Evolutionary conservation across 2,113 vertebrate genomes (phyloP).

Genomic region (Rhea americana): DNA sequence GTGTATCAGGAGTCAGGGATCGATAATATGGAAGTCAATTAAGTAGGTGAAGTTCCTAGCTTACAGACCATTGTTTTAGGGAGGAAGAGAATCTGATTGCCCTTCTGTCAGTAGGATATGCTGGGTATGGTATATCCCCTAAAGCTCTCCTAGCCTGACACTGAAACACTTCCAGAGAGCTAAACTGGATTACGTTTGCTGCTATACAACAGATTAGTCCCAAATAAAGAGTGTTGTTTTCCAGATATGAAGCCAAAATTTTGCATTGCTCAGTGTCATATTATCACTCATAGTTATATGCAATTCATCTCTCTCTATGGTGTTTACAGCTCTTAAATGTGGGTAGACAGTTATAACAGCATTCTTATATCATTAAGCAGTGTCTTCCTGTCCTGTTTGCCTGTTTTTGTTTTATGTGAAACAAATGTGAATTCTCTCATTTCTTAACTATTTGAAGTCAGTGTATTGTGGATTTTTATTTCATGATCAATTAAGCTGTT

Average conservation of each 20-base stretch:
- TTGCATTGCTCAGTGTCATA: neutral
- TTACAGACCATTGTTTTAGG: neutral
- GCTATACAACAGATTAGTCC: neutral
- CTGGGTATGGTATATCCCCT: neutral
- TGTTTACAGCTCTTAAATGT: constrained; percentile 12
- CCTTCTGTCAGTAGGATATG: neutral
- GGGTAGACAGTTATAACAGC: constrained; percentile 6
- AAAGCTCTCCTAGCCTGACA: neutral
- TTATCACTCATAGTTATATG: neutral
- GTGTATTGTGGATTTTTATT: neutral
- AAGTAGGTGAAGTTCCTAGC: neutral
- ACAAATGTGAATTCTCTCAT: constrained; percentile 4
- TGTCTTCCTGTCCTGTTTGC: neutral
- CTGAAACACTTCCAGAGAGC: neutral
- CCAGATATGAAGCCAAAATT: neutral
- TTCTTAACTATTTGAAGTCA: neutral
- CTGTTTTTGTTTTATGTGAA: constrained; percentile 3
- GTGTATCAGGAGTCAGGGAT: neutral
- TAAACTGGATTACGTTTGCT: neutral
- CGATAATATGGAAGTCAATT: neutral
- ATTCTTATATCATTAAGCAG: constrained; percentile 21
- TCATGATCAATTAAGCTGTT: neutral
- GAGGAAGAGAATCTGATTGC: neutral
- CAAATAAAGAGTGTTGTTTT: neutral
- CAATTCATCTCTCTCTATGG: neutral